Evolutionary conservation across 2,797 vertebrate genomes (phyloP), one percentile per base, ranked within the genome.

Genomic region (Sebastes melanostomus): DNA sequence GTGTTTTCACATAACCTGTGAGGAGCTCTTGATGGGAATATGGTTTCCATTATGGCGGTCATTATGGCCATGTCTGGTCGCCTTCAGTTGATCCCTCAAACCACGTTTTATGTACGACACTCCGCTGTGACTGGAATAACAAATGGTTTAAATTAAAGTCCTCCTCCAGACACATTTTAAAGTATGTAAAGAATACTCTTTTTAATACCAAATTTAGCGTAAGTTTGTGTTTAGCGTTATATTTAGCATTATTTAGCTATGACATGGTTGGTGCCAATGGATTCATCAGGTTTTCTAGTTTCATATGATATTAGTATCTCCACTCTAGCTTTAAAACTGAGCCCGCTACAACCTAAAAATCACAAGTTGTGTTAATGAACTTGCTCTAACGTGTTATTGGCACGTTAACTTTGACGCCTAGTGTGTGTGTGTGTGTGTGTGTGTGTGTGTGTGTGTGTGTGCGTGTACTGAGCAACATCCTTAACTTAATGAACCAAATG

Each of bases 41-140:
- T 94, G 95, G 88, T 91, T 95, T 94, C 89, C 88, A 92, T 96
- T 94, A 96, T 2, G 62, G 71, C 56, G 14, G 54, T 36, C 87
- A 90, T 89, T 93, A 92, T 88, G 86, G 83, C 81, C 46, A 12
- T 4, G 59, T 72, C 77, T 86, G 81, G 82, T 71, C 32, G n/a
- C 66, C 72, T 72, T 68, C 76, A 78, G 69, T 75, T 54, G 18
- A 59, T 68, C 71, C 32, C 62, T 66, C 36, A 67, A 42, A 75
- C 70, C 60, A 36, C 20, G 20, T 52, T 52, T 52, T 52, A 52
- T 46, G 42, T 46, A 46, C 4, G 10, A 59, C 13, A 30, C 61
- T 32, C 72, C 27, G 20, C 55, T 38, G 60, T 36, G 25, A 81
- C 42, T 79, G 66, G 18, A 80, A 73, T 55, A 72, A 30, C 61